These are phyloP conservation scores for Cylindroiulus punctatus DNA, from an alignment of 2,888 invertebrate species.

Conservation along the genomic window DNA sequence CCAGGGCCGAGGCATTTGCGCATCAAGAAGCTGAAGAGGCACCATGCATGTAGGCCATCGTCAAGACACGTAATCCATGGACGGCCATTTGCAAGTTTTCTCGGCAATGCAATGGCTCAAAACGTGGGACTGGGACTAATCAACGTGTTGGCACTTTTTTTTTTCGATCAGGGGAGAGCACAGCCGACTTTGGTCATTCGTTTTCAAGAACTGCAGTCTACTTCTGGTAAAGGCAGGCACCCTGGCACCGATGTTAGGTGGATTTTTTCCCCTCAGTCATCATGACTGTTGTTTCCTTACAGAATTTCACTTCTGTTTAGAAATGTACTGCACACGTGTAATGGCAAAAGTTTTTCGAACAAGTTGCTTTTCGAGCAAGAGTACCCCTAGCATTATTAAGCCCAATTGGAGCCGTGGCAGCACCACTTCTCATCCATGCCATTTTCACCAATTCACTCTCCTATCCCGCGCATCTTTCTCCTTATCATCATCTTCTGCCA, in stretches of 20 bases:
- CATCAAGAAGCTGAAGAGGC: not conserved
- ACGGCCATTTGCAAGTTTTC: not conserved
- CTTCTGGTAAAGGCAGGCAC: constrained; percentile 36
- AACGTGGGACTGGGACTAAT: not conserved
- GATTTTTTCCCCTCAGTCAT: constrained; percentile 45
- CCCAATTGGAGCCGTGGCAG: constrained; percentile 27
- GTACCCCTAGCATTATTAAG: constrained; percentile 45
- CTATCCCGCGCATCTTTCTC: constrained; percentile 21
- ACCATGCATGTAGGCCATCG: not conserved
- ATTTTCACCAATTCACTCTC: constrained; percentile 45
- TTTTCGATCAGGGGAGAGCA: not conserved
- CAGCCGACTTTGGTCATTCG: constrained; percentile 45
- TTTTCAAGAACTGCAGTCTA: constrained; percentile 44
- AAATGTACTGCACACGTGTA: constrained; percentile 45
- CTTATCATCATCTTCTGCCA: constrained; percentile 45
- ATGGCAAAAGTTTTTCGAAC: constrained; percentile 43
- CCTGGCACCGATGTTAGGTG: constrained; percentile 30
- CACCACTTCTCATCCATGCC: constrained; percentile 21
- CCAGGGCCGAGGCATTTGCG: not conserved
- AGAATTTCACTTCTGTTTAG: constrained; percentile 40
- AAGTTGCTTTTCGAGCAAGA: constrained; percentile 22
- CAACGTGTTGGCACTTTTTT: not conserved
- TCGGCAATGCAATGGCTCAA: not conserved
- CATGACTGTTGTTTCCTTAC: constrained; percentile 38
- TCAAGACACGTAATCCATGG: constrained; percentile 23